Evolutionary conservation across 2,797 vertebrate genomes (phyloP).

Genomic region (Ctenopoma kingsleyae): DNA sequence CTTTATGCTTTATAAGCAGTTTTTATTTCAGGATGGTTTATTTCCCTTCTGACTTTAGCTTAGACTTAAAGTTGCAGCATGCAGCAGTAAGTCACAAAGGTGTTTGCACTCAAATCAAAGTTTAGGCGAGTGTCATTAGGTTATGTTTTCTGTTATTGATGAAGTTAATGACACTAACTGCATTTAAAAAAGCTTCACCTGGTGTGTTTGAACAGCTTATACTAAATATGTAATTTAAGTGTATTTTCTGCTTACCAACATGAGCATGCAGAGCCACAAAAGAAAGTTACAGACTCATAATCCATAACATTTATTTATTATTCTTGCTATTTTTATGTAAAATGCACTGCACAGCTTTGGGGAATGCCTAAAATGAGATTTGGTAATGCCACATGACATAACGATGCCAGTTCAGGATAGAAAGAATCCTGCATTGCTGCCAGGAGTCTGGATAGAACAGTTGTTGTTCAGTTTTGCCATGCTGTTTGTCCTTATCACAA

Average conservation of each 20-base stretch:
- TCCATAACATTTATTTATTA: neutral
- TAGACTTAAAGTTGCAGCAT: slow-evolving; percentile 40
- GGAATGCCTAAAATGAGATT: slow-evolving; percentile 47
- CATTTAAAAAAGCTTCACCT: neutral
- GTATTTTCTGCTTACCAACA: neutral
- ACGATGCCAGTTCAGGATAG: slow-evolving; percentile 61
- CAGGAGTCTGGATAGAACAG: slow-evolving; percentile 67
- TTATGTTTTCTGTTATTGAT: neutral
- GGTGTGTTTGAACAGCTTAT: neutral
- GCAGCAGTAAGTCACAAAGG: slow-evolving; percentile 25
- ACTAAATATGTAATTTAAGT: slow-evolving; percentile 1
- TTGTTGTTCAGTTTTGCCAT: slow-evolving; percentile 65
- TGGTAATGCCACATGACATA: slow-evolving; percentile 50
- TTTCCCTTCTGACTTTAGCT: slow-evolving; percentile 58
- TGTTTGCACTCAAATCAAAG: slow-evolving; percentile 14
- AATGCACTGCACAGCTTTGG: slow-evolving; percentile 16
- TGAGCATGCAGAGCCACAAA: neutral
- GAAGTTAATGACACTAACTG: neutral
- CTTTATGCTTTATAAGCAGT: slow-evolving; percentile 25
- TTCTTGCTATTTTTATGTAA: slow-evolving; percentile 13
- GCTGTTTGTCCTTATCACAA: slow-evolving; percentile 67
- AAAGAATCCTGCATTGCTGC: slow-evolving; percentile 62
- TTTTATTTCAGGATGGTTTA: slow-evolving; percentile 51
- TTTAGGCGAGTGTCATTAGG: neutral
- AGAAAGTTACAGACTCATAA: slow-evolving; percentile 2